Evolutionary conservation across 2,113 vertebrate species (phyloP).

Genomic region (Mastomys coucha): DNA sequence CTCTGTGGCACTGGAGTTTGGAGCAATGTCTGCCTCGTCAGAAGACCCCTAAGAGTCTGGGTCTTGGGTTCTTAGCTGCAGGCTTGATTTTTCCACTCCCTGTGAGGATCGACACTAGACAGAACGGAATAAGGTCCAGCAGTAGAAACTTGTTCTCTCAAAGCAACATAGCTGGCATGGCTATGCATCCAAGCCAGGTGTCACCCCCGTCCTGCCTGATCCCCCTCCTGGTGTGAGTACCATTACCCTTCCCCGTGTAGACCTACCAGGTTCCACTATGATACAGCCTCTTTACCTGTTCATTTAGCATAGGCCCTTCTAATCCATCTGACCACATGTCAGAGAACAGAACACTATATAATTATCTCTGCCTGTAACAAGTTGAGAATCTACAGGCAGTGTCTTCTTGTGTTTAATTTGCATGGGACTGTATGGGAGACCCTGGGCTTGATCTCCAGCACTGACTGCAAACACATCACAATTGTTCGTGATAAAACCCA

Average conservation of each 20-base stretch:
- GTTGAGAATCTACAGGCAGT: not conserved
- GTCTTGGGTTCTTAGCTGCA: not conserved
- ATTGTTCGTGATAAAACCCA: not conserved
- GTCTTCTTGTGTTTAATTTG: not conserved
- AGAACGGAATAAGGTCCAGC: too few relatives aligned
- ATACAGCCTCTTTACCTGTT: not conserved
- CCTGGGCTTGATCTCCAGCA: not conserved
- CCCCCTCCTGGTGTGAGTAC: accelerated
- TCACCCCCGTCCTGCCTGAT: not conserved
- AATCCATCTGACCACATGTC: not conserved
- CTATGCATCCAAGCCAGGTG: too few relatives aligned
- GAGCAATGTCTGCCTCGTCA: not conserved
- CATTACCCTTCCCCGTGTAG: accelerated
- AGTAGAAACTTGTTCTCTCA: not conserved
- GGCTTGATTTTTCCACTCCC: not conserved
- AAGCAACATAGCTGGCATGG: not conserved
- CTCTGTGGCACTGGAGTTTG: not conserved
- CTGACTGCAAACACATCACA: not conserved
- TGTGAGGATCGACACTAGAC: too few relatives aligned
- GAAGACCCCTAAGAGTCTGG: not conserved
- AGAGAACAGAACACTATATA: too few relatives aligned
- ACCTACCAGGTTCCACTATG: too few relatives aligned
- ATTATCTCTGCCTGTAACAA: not conserved
- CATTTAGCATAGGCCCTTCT: not conserved
- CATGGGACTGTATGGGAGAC: not conserved